Percentiles rank a stretch among this genome's conserved stretches.
Evolutionary conservation across 2,888 invertebrate species (phyloP).

Genomic region (Polydrusus tereticollis): DNA sequence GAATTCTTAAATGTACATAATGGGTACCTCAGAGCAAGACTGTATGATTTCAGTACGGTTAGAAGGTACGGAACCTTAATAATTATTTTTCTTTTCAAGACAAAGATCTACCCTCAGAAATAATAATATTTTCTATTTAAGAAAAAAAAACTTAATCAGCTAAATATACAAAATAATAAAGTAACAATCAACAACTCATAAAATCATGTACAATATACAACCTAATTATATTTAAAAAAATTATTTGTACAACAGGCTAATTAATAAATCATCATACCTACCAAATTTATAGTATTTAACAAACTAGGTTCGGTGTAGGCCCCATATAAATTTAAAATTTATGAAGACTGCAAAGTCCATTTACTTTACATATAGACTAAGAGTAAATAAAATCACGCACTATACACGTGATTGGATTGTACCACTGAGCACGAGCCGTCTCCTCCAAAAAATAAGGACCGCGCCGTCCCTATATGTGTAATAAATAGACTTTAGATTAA

Average conservation of each 20-base stretch:
- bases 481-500: too few relatives aligned
- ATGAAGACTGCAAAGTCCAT: too few relatives aligned
- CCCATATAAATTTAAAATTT: too few relatives aligned
- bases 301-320: neutral
- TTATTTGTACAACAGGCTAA: neutral
- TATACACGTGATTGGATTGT: too few relatives aligned
- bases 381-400: too few relatives aligned
- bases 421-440: too few relatives aligned
- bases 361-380: too few relatives aligned
- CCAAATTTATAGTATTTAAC: neutral
- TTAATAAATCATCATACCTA: neutral
- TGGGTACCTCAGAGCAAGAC: neutral
- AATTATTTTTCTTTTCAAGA: neutral
- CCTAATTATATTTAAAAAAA: neutral
- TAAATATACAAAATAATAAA: constrained; percentile 22
- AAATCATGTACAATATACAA: constrained; percentile 55
- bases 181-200: constrained; percentile 60
- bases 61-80: neutral
- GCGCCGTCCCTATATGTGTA: too few relatives aligned
- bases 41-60: neutral
- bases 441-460: too few relatives aligned
- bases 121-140: neutral
- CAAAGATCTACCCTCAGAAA: neutral
- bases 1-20: neutral
- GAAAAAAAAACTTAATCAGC: neutral